A percentile compares a stretch with the other conserved stretches of the same genome.
These are phyloP conservation scores for Holothuria glaberrima DNA, from an alignment of 35 echinoderm and acorn worm species.

Conservation along the genomic window DNA sequence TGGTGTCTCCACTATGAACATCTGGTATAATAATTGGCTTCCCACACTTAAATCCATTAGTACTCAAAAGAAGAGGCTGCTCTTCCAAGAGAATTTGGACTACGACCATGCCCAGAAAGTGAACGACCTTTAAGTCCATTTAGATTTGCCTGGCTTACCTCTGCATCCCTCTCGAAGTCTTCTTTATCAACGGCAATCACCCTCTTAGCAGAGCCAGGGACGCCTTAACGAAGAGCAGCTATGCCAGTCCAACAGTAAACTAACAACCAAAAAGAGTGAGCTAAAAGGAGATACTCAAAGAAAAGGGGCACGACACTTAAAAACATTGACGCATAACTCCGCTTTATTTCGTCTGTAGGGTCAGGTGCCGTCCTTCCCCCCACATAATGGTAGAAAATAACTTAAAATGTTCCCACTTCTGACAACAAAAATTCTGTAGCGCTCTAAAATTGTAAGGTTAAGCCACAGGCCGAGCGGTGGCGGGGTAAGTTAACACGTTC, in stretches of 20 bases:
- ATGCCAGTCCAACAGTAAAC: background rate
- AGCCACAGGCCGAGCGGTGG: no score
- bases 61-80: background rate
- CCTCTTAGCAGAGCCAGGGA: background rate
- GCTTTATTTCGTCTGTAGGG: background rate
- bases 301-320: background rate
- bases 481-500: no score
- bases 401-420: background rate
- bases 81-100: background rate
- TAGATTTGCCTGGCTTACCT: background rate
- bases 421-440: no score
- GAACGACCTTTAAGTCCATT: background rate
- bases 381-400: background rate
- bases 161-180: background rate
- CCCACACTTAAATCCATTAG: no score
- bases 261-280: no score
- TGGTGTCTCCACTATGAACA: background rate
- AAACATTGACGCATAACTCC: background rate
- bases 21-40: conserved; percentile 40
- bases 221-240: background rate
- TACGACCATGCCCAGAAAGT: conserved; percentile 3
- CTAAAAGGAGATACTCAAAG: no score
- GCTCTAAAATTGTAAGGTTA: no score
- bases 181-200: background rate
- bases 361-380: background rate